Percentiles rank a stretch among this genome's conserved stretches.
These are phyloP conservation scores for Colossoma macropomum DNA, from an alignment of 2,113 vertebrate species.

Conservation along the genomic window DNA sequence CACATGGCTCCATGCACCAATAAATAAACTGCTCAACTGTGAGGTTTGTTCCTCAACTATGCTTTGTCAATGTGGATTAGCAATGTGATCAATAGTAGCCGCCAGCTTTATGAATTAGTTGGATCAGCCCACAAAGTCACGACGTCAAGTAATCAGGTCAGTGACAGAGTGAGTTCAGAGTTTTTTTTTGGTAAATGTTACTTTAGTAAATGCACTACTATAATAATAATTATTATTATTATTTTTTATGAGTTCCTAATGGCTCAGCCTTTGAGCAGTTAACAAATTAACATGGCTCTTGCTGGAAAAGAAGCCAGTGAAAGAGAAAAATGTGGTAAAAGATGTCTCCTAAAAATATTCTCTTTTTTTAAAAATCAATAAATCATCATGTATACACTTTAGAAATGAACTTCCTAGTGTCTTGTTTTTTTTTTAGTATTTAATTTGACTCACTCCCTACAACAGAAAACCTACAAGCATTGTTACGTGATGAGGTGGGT, in stretches of 20 bases:
- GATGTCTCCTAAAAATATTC: too few species aligned
- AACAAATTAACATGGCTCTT: background rate
- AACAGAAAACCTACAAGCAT: background rate
- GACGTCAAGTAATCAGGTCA: constrained; percentile 21
- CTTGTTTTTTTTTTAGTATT: background rate
- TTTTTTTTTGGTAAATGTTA: background rate
- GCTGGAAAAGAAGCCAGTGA: background rate
- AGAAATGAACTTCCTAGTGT: constrained; percentile 5
- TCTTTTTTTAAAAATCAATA: too few species aligned
- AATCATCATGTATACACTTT: background rate
- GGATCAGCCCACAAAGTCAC: constrained; percentile 32
- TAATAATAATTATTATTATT: too few species aligned
- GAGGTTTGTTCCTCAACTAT: constrained; percentile 28
- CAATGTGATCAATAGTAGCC: constrained; percentile 37
- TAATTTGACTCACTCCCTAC: constrained; percentile 2
- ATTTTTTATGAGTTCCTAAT: background rate
- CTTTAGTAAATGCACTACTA: too few species aligned
- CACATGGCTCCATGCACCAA: background rate
- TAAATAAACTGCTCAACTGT: background rate
- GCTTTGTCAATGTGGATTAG: constrained; percentile 42
- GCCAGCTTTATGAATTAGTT: constrained; percentile 35
- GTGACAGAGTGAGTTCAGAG: background rate
- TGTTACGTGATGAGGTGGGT: constrained; percentile 6
- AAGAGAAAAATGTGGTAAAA: background rate
- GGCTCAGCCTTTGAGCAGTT: background rate